A percentile compares a stretch with the other conserved stretches of the same genome.
Evolutionary conservation across 1,140 invertebrate species (phyloP).

Genomic region (Anastrepha obliqua): DNA sequence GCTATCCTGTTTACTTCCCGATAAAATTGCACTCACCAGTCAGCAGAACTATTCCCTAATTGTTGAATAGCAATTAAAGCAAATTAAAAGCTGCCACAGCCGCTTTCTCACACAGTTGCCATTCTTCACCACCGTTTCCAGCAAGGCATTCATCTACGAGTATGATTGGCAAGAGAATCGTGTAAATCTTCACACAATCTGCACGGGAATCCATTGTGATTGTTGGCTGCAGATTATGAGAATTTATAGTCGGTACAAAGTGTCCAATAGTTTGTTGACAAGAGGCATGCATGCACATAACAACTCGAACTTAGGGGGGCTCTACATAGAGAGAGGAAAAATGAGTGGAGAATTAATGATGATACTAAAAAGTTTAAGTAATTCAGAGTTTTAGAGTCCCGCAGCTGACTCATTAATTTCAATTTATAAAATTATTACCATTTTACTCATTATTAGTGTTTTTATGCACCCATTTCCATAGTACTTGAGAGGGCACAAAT

Average conservation of each 20-base stretch:
- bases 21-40: not conserved
- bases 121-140: not conserved
- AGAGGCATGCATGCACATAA: not conserved
- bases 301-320: no score
- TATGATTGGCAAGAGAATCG: not conserved
- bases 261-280: not conserved
- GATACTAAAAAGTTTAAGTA: no score
- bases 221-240: constrained; percentile 18
- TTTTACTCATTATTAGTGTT: no score
- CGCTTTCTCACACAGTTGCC: constrained; percentile 16
- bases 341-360: no score
- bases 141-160: not conserved
- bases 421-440: no score
- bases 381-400: no score
- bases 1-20: not conserved
- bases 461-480: no score
- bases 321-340: no score
- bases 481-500: no score
- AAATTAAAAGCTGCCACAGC: constrained; percentile 31
- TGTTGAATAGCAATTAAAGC: constrained; percentile 23
- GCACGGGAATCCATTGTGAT: constrained; percentile 11
- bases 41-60: constrained; percentile 17
- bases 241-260: not conserved
- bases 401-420: no score
- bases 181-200: constrained; percentile 51